Percentiles rank a stretch among this genome's conserved stretches.
These are phyloP conservation scores for Microcebus murinus DNA, from an alignment of 2,113 vertebrate genomes.

Conservation along the genomic window DNA sequence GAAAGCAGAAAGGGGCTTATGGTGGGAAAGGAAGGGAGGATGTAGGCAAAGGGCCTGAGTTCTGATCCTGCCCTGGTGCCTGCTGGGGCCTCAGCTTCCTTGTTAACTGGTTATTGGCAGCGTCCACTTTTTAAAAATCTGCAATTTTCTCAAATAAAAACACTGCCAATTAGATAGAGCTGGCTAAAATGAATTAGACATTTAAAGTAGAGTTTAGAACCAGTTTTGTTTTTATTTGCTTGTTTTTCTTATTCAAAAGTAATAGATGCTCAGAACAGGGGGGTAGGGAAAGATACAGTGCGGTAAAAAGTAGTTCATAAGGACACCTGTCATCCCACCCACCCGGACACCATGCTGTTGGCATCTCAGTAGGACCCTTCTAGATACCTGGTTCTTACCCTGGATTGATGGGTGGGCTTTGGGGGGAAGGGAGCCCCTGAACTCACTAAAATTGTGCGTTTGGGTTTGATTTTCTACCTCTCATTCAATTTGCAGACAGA, in stretches of 20 bases:
- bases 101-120: background rate
- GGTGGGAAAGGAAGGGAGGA: background rate
- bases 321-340: background rate
- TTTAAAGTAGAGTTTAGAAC: constrained; percentile 41
- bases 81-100: background rate
- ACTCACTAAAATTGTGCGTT: background rate
- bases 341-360: background rate
- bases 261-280: background rate
- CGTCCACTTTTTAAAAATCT: background rate
- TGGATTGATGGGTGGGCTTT: background rate
- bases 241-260: constrained; percentile 29
- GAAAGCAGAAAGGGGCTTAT: background rate
- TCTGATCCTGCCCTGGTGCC: background rate
- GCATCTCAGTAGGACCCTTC: background rate
- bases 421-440: background rate
- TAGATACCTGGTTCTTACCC: background rate
- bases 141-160: constrained; percentile 22
- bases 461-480: background rate
- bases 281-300: too few relatives aligned
- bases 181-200: constrained; percentile 4
- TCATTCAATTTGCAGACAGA: background rate
- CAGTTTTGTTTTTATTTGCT: background rate
- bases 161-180: constrained; percentile 11
- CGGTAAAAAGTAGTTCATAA: background rate
- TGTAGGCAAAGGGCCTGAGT: background rate